Conservation (phyloP, 2,113 vertebrate genomes). For the Cephalopholis sonnerati region DNA sequence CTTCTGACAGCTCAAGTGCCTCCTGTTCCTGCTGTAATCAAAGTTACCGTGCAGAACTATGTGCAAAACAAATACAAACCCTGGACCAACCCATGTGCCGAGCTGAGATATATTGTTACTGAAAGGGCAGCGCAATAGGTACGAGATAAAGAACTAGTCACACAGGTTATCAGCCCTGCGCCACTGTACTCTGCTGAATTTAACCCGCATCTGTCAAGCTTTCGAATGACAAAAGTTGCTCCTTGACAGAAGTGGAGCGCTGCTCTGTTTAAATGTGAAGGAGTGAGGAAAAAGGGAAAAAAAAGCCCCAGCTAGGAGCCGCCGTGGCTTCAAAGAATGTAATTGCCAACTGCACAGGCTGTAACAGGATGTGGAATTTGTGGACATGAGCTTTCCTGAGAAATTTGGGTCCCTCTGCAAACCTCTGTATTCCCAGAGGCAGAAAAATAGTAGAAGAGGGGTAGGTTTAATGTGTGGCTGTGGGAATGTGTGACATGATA, state of each 20-base stretch:
- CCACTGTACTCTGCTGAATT: not conserved
- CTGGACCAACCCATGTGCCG: conserved; percentile 45
- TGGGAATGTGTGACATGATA: conserved; percentile 40
- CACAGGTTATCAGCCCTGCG: conserved; percentile 61
- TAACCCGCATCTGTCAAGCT: conserved; percentile 1
- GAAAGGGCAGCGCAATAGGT: conserved; percentile 24
- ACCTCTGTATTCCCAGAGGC: conserved; percentile 51
- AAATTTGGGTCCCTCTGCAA: conserved; percentile 64
- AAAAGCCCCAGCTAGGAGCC: conserved; percentile 30
- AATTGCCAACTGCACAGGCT: conserved; percentile 78
- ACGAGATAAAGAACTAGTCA: conserved; percentile 68
- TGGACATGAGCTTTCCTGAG: conserved; percentile 62
- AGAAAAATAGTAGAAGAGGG: conserved; percentile 20
- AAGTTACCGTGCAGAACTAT: conserved; percentile 51
- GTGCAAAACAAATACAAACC: conserved; percentile 61
- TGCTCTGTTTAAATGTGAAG: conserved; percentile 16
- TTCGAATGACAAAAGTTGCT: not conserved
- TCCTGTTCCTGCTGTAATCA: conserved; percentile 49
- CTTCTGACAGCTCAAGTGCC: conserved; percentile 4
- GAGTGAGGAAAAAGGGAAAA: not conserved
- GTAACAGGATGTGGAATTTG: conserved; percentile 83
- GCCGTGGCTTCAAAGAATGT: conserved; percentile 58
- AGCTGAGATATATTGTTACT: conserved; percentile 52
- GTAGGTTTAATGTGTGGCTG: conserved; percentile 13
- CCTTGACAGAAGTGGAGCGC: not conserved